These are phyloP conservation scores for Drosophila baimaii DNA, from an alignment of 1,140 invertebrate species.

Conservation along the genomic window DNA sequence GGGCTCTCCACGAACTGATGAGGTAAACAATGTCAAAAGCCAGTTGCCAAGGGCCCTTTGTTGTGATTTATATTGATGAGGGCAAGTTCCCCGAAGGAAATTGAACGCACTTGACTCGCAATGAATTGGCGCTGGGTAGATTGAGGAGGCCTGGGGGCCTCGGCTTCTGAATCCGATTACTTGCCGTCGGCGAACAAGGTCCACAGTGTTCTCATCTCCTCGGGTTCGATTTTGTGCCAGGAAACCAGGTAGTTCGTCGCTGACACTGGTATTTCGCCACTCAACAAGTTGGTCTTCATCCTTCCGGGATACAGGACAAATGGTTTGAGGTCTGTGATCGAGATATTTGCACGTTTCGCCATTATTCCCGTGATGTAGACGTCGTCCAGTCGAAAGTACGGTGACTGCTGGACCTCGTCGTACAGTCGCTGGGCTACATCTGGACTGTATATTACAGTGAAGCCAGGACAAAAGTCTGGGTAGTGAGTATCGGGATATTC, in stretches of 20 bases:
- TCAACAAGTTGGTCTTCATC: constrained; percentile 48
- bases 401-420: constrained; percentile 86
- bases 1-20: constrained; percentile 47
- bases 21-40: constrained; percentile 70
- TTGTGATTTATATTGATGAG: constrained; percentile 79
- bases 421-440: constrained; percentile 88
- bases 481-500: constrained; percentile 88
- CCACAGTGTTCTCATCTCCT: constrained; percentile 85
- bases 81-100: constrained; percentile 38
- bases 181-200: constrained; percentile 23
- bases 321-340: constrained; percentile 85
- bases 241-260: constrained; percentile 85
- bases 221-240: constrained; percentile 85
- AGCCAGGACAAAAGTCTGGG: constrained; percentile 90
- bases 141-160: background rate
- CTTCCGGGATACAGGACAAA: constrained; percentile 83
- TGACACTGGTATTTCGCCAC: constrained; percentile 32
- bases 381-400: constrained; percentile 94
- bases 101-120: constrained; percentile 42
- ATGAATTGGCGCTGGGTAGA: constrained; percentile 27
- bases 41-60: constrained; percentile 61
- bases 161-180: constrained; percentile 21
- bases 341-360: constrained; percentile 86
- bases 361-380: constrained; percentile 91
- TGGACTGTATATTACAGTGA: constrained; percentile 89